These are phyloP conservation scores for Bufotes viridis DNA, from an alignment of 2,797 vertebrate genomes.

Conservation along the genomic window DNA sequence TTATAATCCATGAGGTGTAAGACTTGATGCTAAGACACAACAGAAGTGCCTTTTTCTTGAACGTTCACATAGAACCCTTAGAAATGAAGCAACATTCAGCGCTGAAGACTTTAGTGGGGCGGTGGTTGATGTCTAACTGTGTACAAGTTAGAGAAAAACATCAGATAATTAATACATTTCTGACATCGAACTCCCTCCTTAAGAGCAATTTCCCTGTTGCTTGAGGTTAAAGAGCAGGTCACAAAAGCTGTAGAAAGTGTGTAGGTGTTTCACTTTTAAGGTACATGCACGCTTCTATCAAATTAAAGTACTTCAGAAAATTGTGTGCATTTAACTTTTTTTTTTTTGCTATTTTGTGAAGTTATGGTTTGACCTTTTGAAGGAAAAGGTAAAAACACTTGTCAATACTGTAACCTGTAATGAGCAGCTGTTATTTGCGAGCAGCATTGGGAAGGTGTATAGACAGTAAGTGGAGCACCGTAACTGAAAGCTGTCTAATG, in stretches of 20 bases:
- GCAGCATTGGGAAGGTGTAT: slow-evolving; percentile 8
- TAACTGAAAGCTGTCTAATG: slow-evolving; percentile 32
- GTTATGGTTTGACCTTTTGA: slow-evolving; percentile 49
- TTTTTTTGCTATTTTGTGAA: slow-evolving; percentile 30
- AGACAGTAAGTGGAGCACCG: slow-evolving; percentile 5
- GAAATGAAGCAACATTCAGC: not conserved
- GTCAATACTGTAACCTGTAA: slow-evolving; percentile 40
- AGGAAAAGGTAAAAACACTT: slow-evolving; percentile 26
- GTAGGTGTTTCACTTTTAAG: slow-evolving; percentile 28
- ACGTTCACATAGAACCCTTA: too few relatives aligned
- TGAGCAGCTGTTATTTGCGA: slow-evolving; percentile 22
- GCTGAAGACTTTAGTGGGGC: not conserved
- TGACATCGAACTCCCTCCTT: not conserved
- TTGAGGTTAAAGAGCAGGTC: not conserved
- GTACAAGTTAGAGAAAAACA: not conserved
- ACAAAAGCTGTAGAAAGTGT: not conserved
- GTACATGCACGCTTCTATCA: not conserved
- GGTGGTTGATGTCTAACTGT: not conserved
- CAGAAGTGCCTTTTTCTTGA: too few relatives aligned
- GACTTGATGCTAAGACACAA: too few relatives aligned
- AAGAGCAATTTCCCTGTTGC: not conserved
- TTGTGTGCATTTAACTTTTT: not conserved
- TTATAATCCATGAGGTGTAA: too few relatives aligned
- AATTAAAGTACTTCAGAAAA: slow-evolving; percentile 41
- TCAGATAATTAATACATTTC: not conserved